These are phyloP conservation scores for Slavum lentiscoides DNA, from an alignment of 2,888 invertebrate genomes.

Conservation along the genomic window DNA sequence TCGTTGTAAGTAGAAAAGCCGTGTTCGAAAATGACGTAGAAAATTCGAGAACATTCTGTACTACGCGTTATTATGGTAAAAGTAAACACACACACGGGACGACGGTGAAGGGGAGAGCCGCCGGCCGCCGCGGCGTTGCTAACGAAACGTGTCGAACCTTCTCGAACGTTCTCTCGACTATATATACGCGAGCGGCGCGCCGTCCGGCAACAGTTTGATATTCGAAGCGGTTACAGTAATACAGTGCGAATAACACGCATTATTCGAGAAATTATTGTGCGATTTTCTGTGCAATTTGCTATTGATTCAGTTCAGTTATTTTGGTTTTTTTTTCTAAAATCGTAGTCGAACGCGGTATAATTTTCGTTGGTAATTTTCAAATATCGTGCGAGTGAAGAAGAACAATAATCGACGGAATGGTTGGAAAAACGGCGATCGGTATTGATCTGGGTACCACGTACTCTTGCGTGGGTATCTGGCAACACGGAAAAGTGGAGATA, in stretches of 20 bases:
- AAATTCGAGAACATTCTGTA: too few relatives aligned
- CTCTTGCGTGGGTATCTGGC: slow-evolving; percentile 82
- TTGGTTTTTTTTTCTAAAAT: too few relatives aligned
- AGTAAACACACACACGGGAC: neutral
- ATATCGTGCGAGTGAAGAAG: neutral
- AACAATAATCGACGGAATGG: neutral
- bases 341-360: neutral
- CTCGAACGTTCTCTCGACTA: neutral
- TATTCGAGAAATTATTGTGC: neutral
- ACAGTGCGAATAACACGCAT: neutral
- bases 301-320: too few relatives aligned
- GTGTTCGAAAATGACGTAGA: too few relatives aligned
- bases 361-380: neutral
- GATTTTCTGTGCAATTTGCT: neutral
- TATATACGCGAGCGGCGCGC: neutral
- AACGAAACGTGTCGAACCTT: neutral
- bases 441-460: slow-evolving; percentile 87
- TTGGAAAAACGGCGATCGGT: slow-evolving; percentile 65
- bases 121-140: neutral
- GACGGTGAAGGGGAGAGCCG: neutral
- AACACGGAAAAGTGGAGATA: slow-evolving; percentile 81
- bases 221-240: neutral
- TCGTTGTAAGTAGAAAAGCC: too few relatives aligned
- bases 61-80: too few relatives aligned
- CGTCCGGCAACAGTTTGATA: neutral